A percentile compares a stretch with the other conserved stretches of the same genome.
Conservation (phyloP, 2,888 invertebrate genomes). For the Leistus spinibarbis region DNA sequence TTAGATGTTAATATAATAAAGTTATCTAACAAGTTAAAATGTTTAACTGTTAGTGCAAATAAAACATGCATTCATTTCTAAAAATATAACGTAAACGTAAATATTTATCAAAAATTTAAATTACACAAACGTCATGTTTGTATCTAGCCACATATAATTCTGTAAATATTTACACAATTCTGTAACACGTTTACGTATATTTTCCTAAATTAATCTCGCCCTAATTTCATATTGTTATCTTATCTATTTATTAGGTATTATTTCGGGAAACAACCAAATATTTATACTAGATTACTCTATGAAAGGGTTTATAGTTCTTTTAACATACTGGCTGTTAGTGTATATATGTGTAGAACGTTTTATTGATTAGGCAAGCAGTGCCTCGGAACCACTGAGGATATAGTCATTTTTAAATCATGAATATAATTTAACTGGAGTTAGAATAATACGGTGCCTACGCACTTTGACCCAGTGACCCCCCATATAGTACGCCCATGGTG, state of each 20-base stretch:
- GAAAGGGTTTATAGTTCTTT: no score
- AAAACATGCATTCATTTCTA: background rate
- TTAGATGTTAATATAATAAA: no score
- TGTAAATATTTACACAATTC: background rate
- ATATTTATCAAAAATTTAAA: background rate
- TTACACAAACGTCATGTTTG: background rate
- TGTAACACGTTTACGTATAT: background rate
- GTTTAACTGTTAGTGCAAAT: background rate
- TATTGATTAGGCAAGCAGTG: no score
- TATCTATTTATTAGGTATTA: background rate
- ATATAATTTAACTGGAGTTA: no score
- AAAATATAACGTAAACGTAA: background rate
- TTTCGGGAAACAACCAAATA: background rate
- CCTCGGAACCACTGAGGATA: no score
- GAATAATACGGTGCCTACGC: background rate
- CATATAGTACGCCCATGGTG: background rate
- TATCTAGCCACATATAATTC: background rate
- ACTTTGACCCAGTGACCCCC: background rate
- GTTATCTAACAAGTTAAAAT: no score
- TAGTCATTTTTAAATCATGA: no score
- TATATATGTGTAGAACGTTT: no score
- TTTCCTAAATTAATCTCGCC: background rate
- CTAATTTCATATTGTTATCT: background rate
- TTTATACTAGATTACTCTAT: no score
- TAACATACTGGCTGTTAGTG: no score